Evolutionary conservation across 2,113 vertebrate genomes (phyloP).

Genomic region (Xiphias gladius): DNA sequence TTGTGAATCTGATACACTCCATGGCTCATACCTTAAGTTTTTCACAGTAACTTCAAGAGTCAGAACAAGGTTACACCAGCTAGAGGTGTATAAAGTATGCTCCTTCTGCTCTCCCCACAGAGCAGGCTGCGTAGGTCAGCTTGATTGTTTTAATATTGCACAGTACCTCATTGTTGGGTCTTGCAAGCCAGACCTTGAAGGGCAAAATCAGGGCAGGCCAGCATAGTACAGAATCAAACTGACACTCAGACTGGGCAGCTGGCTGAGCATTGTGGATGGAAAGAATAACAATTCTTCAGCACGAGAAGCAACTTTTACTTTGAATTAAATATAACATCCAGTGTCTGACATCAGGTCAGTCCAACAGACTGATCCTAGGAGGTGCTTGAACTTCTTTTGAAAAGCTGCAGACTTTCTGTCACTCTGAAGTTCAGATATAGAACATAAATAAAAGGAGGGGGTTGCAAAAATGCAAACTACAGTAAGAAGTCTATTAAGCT

Average conservation of each 20-base stretch:
- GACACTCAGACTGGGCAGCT: constrained; percentile 15
- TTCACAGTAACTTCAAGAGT: neutral
- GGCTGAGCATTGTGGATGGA: constrained; percentile 52
- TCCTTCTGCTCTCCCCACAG: neutral
- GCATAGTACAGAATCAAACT: constrained; percentile 43
- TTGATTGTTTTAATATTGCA: constrained; percentile 46
- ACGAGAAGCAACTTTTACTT: constrained; percentile 35
- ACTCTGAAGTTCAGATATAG: neutral
- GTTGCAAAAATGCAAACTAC: neutral
- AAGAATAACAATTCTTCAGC: constrained; percentile 43
- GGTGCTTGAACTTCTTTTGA: neutral
- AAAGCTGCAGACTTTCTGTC: neutral
- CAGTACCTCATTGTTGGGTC: constrained; percentile 47
- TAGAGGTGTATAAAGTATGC: constrained; percentile 1
- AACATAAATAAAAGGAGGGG: neutral
- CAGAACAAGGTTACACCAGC: neutral
- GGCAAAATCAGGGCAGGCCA: constrained; percentile 46
- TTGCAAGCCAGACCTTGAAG: constrained; percentile 18
- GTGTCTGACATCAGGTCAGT: constrained; percentile 16
- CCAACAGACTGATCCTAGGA: constrained; percentile 33
- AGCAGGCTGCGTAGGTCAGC: neutral
- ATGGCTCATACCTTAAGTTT: neutral
- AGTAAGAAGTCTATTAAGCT: neutral
- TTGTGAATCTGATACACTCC: no score
- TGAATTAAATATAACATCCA: constrained; percentile 24